phyloP scores from a whole-genome alignment of 1,140 invertebrate species.

The Calosoma granatense region DNA sequence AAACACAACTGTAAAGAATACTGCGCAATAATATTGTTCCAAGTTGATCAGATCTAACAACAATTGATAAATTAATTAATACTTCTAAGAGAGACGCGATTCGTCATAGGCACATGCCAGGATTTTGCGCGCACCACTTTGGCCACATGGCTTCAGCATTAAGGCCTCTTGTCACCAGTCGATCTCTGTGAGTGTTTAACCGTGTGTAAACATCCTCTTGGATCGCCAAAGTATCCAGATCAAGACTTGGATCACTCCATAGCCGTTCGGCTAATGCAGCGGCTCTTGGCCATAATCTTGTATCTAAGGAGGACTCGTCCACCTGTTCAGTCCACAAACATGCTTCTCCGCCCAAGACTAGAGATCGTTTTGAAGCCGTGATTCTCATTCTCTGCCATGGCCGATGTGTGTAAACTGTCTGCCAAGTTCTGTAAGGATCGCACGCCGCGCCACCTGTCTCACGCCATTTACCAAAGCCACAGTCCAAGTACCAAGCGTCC shows the following conservation, averaged over 20 bases:
- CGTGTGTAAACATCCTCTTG: slow-evolving; percentile 51
- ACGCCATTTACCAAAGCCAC: slow-evolving; percentile 71
- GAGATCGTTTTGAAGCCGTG: slow-evolving; percentile 29
- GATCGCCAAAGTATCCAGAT: slow-evolving; percentile 21
- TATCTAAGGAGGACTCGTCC: slow-evolving; percentile 46
- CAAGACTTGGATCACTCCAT: slow-evolving; percentile 34
- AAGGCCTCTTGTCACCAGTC: slow-evolving; percentile 49
- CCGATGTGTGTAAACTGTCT: slow-evolving; percentile 69
- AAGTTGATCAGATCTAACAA: no score
- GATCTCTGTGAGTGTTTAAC: slow-evolving; percentile 50
- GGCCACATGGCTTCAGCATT: slow-evolving; percentile 61
- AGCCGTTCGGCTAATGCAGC: slow-evolving; percentile 54
- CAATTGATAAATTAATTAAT: no score
- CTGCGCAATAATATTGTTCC: no score
- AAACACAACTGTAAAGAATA: no score
- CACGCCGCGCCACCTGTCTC: slow-evolving; percentile 60
- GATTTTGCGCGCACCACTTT: slow-evolving; percentile 62
- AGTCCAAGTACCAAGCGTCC: slow-evolving; percentile 78
- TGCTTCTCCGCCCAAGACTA: slow-evolving; percentile 52
- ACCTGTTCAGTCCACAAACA: slow-evolving; percentile 64
- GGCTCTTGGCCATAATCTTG: slow-evolving; percentile 58
- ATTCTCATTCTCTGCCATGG: slow-evolving; percentile 46
- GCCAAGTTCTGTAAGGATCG: slow-evolving; percentile 72
- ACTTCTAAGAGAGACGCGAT: no score
- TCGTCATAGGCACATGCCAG: slow-evolving; percentile 54